Percentiles rank a stretch among this genome's conserved stretches.
These are phyloP conservation scores for Sus scrofa DNA, from an alignment of 2,113 vertebrate species.

Conservation along the genomic window DNA sequence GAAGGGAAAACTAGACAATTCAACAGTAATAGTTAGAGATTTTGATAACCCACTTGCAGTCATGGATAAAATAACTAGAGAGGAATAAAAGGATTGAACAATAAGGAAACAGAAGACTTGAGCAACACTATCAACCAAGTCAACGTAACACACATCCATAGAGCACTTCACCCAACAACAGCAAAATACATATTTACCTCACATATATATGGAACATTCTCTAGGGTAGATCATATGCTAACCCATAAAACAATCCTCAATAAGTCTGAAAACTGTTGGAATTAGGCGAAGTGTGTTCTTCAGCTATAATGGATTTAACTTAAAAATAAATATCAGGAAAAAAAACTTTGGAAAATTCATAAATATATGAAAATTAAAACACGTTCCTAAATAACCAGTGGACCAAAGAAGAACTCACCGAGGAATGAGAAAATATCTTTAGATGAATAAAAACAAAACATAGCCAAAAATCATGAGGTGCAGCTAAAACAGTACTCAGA, in stretches of 20 bases:
- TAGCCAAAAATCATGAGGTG: background rate
- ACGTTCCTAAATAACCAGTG: background rate
- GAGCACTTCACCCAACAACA: background rate
- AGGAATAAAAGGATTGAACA: background rate
- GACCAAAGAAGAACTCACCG: background rate
- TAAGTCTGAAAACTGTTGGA: background rate
- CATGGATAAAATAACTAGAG: background rate
- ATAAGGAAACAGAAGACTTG: background rate
- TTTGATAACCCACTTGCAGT: background rate
- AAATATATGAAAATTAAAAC: background rate
- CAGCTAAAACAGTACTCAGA: background rate
- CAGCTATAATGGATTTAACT: background rate
- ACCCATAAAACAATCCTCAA: background rate
- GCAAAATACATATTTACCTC: background rate
- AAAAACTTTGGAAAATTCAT: background rate
- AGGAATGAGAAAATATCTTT: background rate
- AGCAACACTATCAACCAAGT: background rate
- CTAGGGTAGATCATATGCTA: background rate
- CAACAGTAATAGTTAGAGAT: background rate
- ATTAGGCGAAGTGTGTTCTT: background rate
- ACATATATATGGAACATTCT: background rate
- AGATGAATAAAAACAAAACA: background rate
- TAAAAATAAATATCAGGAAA: background rate
- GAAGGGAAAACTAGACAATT: background rate
- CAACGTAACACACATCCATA: background rate